Conservation (phyloP, 2,888 invertebrate genomes). For the Clusia tigrina region DNA sequence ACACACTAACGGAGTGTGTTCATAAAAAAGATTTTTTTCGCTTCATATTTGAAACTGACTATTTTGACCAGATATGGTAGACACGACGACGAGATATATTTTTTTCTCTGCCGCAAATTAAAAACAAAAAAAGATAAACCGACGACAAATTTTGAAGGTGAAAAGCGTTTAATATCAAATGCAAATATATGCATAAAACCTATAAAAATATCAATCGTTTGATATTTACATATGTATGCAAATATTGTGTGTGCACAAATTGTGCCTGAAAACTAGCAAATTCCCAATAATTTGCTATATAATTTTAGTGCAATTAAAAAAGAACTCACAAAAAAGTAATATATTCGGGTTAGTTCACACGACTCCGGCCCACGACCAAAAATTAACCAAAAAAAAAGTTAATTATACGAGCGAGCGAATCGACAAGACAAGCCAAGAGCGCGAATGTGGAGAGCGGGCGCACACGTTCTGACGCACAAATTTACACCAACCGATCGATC, state of each 20-base stretch:
- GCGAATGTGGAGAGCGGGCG: no score
- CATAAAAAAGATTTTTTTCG: background rate
- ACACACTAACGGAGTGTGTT: constrained; percentile 1
- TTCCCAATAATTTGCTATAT: background rate
- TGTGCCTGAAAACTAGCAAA: background rate
- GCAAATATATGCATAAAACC: background rate
- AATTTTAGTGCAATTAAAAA: no score
- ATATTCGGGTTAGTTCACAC: no score
- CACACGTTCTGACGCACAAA: no score
- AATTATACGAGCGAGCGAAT: no score
- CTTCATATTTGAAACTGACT: constrained; percentile 20
- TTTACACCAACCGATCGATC: constrained; percentile 1
- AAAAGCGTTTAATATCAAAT: constrained; percentile 8
- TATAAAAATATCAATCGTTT: background rate
- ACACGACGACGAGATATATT: constrained; percentile 25
- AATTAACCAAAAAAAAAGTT: no score
- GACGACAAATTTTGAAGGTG: constrained; percentile 33
- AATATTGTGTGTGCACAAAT: background rate
- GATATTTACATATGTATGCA: no score
- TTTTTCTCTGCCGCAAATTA: background rate
- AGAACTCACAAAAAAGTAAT: no score
- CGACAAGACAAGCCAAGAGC: no score
- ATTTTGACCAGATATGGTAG: constrained; percentile 59
- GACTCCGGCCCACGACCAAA: no score
- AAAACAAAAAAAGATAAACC: background rate